Conservation (phyloP, 2,888 invertebrate genomes). For the Nomada ferruginata region DNA sequence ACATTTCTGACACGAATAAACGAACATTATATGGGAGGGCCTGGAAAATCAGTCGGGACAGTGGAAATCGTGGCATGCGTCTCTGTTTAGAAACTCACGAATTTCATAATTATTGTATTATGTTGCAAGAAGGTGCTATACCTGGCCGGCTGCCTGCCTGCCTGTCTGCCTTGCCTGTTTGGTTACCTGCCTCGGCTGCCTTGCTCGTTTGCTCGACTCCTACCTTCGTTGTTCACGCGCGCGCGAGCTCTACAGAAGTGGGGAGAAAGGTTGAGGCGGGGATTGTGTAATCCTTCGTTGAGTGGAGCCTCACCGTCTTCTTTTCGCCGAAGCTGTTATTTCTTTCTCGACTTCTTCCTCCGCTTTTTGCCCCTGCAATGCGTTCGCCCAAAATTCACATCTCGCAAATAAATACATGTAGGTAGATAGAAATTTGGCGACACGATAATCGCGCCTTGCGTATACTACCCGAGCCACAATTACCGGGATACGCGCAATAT, state of each 20-base stretch:
- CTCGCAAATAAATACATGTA: neutral
- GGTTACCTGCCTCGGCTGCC: conserved; percentile 56
- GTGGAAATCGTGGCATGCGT: conserved; percentile 62
- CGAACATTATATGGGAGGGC: neutral
- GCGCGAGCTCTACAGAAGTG: conserved; percentile 55
- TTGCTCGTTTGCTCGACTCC: conserved; percentile 67
- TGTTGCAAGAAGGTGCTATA: conserved; percentile 80
- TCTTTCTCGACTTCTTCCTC: conserved; percentile 50
- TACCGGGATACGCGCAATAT: conserved; percentile 23
- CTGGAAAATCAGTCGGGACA: conserved; percentile 42
- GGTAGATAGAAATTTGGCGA: neutral
- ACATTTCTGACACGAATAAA: neutral
- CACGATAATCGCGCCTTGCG: conserved; percentile 1
- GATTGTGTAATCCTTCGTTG: conserved; percentile 81
- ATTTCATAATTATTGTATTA: conserved; percentile 84
- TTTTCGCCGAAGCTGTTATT: conserved; percentile 73
- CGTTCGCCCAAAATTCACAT: conserved; percentile 43
- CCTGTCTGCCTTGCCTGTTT: conserved; percentile 59
- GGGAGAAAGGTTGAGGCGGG: conserved; percentile 82
- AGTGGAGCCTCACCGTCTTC: conserved; percentile 75
- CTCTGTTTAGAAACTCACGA: conserved; percentile 82
- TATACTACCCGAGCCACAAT: conserved; percentile 10
- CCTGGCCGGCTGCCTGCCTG: conserved; percentile 58
- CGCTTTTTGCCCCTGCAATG: conserved; percentile 1
- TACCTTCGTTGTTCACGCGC: conserved; percentile 63